These are phyloP conservation scores for Urocynchramus pylzowi DNA, from an alignment of 2,113 vertebrate species.

Conservation along the genomic window DNA sequence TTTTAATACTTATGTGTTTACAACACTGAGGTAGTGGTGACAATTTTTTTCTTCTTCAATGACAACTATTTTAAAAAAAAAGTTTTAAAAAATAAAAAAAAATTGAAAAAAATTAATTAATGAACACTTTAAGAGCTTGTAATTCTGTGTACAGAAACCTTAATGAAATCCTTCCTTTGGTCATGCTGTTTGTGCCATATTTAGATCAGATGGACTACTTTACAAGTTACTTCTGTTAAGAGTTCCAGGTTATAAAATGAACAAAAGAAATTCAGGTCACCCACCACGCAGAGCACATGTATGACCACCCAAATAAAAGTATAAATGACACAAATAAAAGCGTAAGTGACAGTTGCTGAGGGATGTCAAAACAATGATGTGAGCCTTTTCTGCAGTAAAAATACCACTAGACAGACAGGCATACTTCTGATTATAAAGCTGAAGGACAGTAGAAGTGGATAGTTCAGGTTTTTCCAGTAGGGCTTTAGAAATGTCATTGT, in stretches of 20 bases:
- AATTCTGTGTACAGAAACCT: neutral
- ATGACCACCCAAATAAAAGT: neutral
- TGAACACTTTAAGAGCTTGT: neutral
- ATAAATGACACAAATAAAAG: conserved; percentile 28
- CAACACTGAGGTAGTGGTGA: neutral
- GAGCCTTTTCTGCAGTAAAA: neutral
- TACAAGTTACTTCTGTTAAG: neutral
- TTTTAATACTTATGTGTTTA: neutral
- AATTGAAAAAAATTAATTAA: neutral
- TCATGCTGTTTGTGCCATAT: neutral
- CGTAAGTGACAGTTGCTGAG: conserved; percentile 2
- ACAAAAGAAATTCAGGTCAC: neutral
- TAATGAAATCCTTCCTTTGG: neutral
- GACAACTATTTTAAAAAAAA: neutral
- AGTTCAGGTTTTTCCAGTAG: neutral
- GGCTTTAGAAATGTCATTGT: neutral
- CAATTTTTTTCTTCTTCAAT: neutral
- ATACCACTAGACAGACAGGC: neutral
- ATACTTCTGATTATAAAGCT: neutral
- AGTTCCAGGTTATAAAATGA: neutral
- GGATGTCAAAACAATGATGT: conserved; percentile 29
- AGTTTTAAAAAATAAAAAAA: neutral
- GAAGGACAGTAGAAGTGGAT: neutral
- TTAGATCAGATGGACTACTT: neutral
- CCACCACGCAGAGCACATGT: neutral